phyloP scores from a whole-genome alignment of 2,888 invertebrate genomes.

The Portevinia maculata region DNA sequence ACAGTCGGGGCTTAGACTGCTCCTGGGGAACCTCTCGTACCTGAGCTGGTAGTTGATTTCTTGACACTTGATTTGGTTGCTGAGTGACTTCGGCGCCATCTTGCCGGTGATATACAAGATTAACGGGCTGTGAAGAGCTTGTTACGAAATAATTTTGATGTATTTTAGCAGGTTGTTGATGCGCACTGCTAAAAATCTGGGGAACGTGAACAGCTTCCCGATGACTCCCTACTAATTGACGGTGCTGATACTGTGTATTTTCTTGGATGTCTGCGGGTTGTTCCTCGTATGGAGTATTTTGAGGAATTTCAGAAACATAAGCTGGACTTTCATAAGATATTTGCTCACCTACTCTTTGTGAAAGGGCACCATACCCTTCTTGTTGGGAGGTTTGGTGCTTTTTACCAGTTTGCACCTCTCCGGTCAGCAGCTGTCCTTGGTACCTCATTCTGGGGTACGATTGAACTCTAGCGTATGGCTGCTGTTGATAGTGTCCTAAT shows the following conservation, averaged over 20 bases:
- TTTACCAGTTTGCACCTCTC: slow-evolving; percentile 37
- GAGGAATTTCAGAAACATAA: slow-evolving; percentile 34
- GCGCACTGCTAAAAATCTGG: slow-evolving; percentile 43
- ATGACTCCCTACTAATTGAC: slow-evolving; percentile 51
- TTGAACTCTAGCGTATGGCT: slow-evolving; percentile 16
- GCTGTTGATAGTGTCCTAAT: slow-evolving; percentile 34
- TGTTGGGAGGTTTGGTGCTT: slow-evolving; percentile 6
- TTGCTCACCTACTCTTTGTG: slow-evolving; percentile 6
- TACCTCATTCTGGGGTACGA: slow-evolving; percentile 64
- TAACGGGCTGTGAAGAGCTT: slow-evolving; percentile 32
- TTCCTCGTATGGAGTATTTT: slow-evolving; percentile 19
- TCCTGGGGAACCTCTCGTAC: neutral
- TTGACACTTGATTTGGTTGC: neutral
- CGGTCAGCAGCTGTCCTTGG: slow-evolving; percentile 54
- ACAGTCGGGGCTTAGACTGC: neutral
- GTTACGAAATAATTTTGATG: slow-evolving; percentile 59
- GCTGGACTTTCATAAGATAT: slow-evolving; percentile 29
- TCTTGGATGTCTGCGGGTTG: slow-evolving; percentile 1
- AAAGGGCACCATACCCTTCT: slow-evolving; percentile 36
- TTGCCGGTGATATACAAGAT: neutral
- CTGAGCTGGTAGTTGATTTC: neutral
- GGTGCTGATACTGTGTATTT: slow-evolving; percentile 13
- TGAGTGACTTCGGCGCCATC: neutral
- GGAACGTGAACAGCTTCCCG: slow-evolving; percentile 53
- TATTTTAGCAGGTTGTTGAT: slow-evolving; percentile 62